Evolutionary conservation across 1,140 invertebrate species (phyloP), one percentile per base, ranked within the genome.

Genomic region (Triops cancriformis): DNA sequence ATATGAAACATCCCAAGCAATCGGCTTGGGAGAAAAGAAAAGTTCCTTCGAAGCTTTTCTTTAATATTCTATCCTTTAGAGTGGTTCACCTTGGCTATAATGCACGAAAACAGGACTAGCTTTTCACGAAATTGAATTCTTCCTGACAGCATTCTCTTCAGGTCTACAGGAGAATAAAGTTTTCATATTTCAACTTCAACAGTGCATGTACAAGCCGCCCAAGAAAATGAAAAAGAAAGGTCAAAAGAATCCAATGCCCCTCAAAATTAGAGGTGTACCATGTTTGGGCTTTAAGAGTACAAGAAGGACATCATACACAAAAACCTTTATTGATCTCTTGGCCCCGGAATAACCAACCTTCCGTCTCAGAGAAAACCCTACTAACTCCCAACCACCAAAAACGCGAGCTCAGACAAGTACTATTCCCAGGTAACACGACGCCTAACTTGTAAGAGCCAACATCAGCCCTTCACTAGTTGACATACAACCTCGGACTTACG

Each of bases 51-150:
- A 64, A 64, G 14, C 23, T 64, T n/a, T 64, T 18, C 51, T 64
- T 64, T 64, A 18, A 9, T 64, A 64, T 64, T 23, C 14, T 64
- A 23, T 64, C 18, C 14, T 23, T 23, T 64, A 23, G 51, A 64
- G 51, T 64, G 51, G 14, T 64, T 64, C 51, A 64, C 51, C 51
- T 64, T 64, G 5, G n/a, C 51, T 64, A 64, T n/a, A 64, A 64
- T 64, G 18, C 23, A 64, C 7, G 51, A 64, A 64, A 64, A 64
- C 14, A 5, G n/a, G 23, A 64, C 14, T 64, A 64, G 51, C 51
- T n/a, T 64, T 64, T 64, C 23, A n/a, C 23, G 18, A 64, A n/a
- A 64, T 64, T 64, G 51, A 64, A 64, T 64, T 64, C 51, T 64
- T 23, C 23, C 51, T 23, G 18, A 18, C 14, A 23, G 51, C 51